Percentiles rank a stretch among this genome's conserved stretches.
These are phyloP conservation scores for Amphilophus citrinellus DNA, from an alignment of 2,113 vertebrate species.

Conservation along the genomic window DNA sequence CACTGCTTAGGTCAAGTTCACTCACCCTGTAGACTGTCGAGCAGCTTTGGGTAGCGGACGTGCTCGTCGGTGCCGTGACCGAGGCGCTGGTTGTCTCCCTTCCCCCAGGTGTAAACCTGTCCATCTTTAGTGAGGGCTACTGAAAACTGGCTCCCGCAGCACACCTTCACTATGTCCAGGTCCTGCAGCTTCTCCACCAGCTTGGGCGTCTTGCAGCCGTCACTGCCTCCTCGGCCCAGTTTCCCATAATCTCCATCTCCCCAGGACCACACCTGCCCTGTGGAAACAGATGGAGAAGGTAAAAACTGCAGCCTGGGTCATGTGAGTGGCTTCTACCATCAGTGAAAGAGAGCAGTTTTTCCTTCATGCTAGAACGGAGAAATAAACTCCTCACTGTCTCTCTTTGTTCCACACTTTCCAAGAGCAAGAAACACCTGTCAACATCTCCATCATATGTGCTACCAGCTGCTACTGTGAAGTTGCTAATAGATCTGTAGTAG, in stretches of 20 bases:
- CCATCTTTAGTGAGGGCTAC: constrained; percentile 95
- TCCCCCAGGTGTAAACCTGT: constrained; percentile 98
- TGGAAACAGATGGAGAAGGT: neutral
- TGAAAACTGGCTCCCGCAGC: constrained; percentile 97
- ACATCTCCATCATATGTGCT: too few relatives aligned
- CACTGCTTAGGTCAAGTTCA: neutral
- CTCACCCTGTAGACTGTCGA: constrained; percentile 93
- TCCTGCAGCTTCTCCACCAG: constrained; percentile 97
- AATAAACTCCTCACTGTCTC: too few relatives aligned
- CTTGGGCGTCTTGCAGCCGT: constrained; percentile 97
- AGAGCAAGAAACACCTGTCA: neutral
- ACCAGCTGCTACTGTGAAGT: neutral
- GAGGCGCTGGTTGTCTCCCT: constrained; percentile 97
- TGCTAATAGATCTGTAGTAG: neutral
- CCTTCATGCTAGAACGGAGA: too few relatives aligned
- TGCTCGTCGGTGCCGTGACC: constrained; percentile 97
- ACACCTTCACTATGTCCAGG: constrained; percentile 92
- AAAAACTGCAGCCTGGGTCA: neutral
- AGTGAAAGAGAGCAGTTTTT: too few relatives aligned
- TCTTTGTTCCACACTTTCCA: neutral
- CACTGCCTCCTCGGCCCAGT: constrained; percentile 94
- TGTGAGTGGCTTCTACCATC: too few relatives aligned
- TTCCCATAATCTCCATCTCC: constrained; percentile 98
- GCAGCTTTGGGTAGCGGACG: constrained; percentile 93
- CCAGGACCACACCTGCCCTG: constrained; percentile 99